Evolutionary conservation across 1,140 invertebrate species (phyloP), one percentile per base, ranked within the genome.

Genomic region (Metaphire vulgaris): DNA sequence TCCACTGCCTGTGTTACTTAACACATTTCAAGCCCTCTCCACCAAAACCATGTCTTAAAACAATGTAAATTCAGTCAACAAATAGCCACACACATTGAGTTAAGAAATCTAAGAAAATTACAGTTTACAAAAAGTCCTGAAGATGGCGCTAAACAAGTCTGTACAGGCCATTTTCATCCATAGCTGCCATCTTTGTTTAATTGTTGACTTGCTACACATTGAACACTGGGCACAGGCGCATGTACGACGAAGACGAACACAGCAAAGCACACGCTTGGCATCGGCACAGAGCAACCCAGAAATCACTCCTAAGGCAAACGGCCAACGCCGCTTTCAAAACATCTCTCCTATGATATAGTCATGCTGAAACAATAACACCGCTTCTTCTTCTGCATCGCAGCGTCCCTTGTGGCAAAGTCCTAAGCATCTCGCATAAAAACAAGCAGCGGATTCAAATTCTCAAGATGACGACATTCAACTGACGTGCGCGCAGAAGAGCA

Each of bases 81-180:
- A n/a, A n/a, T n/a, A n/a, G n/a, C n/a, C n/a, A n/a, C n/a, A n/a
- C n/a, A n/a, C n/a, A n/a, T n/a, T n/a, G n/a, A n/a, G n/a, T n/a
- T n/a, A n/a, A n/a, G n/a, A n/a, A n/a, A n/a, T n/a, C n/a, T n/a
- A n/a, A 56, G 41, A 6, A 21, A 56, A 56, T 56, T 56, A 56
- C 41, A 56, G 41, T 56, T 56, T 56, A 56, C 41, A 56, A 56
- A 56, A 56, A 56, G 41, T 56, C 41, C 41, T 56, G 41, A 56
- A 56, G 41, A 56, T 56, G 41, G 41, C 41, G 41, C 21, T 56
- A 21, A 56, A 56, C 41, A 56, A 56, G 41, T 56, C 41, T 56
- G 41, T 56, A 21, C 41, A 56, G 21, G 41, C 41, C 41, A 56
- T 56, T 56, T 56, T 56, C 21, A 21, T 21, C 41, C 41, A 56